Evolutionary conservation across 1,140 invertebrate genomes (phyloP).

Genomic region (Camponotus vicinus): DNA sequence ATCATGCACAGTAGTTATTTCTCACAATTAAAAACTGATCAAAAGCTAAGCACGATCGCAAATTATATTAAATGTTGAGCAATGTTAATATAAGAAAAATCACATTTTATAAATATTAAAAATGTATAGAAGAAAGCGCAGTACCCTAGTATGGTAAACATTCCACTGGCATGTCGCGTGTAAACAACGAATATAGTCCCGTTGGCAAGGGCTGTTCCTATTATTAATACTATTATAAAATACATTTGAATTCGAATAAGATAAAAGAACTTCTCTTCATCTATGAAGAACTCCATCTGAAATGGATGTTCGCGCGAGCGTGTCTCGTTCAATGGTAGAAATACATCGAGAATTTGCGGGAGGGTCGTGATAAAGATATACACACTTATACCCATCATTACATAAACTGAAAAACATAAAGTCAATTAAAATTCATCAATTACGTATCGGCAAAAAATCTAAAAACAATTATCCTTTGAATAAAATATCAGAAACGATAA

Average conservation of each 20-base stretch:
- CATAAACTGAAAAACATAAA: conserved; percentile 14
- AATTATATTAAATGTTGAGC: neutral
- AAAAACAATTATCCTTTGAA: neutral
- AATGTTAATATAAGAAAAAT: neutral
- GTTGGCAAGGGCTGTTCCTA: conserved; percentile 15
- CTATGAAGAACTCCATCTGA: conserved; percentile 31
- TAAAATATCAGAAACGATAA: neutral
- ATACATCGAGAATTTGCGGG: conserved; percentile 39
- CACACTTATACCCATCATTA: neutral
- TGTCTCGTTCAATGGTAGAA: conserved; percentile 55
- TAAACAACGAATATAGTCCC: conserved; percentile 48
- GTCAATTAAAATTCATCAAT: conserved; percentile 16
- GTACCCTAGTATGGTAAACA: conserved; percentile 68
- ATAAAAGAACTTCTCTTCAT: conserved; percentile 60
- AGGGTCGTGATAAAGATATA: conserved; percentile 15
- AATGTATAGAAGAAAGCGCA: neutral
- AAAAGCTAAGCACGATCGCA: neutral
- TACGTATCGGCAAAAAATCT: neutral
- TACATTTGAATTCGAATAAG: conserved; percentile 35
- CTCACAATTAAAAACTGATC: neutral
- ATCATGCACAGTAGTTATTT: neutral
- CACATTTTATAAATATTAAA: neutral
- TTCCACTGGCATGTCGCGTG: conserved; percentile 60
- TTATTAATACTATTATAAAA: neutral
- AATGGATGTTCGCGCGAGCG: conserved; percentile 38